Percentiles rank a stretch among this genome's conserved stretches.
These are phyloP conservation scores for Epinotia nisella DNA, from an alignment of 2,888 invertebrate genomes.

Conservation along the genomic window DNA sequence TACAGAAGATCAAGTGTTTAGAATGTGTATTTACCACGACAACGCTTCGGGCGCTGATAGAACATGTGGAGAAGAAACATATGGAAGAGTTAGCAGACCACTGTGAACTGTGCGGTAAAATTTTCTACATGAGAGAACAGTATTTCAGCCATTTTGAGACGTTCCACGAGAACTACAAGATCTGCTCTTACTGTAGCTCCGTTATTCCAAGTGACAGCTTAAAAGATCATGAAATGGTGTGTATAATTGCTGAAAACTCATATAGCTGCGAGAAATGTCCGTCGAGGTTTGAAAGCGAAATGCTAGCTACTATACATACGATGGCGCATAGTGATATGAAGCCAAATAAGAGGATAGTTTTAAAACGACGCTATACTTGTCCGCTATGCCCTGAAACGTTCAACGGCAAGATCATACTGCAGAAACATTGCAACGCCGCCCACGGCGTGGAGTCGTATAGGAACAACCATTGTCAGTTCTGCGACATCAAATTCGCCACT, in stretches of 20 bases:
- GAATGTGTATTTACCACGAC: conserved; percentile 12
- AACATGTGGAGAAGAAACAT: conserved; percentile 32
- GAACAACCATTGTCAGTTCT: conserved; percentile 39
- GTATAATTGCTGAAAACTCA: conserved; percentile 10
- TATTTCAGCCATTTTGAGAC: conserved; percentile 43
- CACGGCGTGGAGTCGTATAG: conserved; percentile 33
- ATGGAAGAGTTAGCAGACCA: conserved; percentile 31
- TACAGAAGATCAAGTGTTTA: conserved; percentile 15
- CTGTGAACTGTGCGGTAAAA: conserved; percentile 38
- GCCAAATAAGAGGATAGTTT: conserved; percentile 16
- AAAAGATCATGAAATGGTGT: conserved; percentile 18
- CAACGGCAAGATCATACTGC: conserved; percentile 36
- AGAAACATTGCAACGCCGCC: conserved; percentile 27
- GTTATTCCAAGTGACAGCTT: conserved; percentile 6
- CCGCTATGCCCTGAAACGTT: conserved; percentile 36
- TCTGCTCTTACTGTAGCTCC: conserved; percentile 25
- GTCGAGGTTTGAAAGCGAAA: conserved; percentile 25
- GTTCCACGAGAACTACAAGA: conserved; percentile 28
- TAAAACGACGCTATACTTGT: conserved; percentile 35
- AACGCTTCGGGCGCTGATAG: conserved; percentile 6
- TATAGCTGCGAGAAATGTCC: conserved; percentile 35
- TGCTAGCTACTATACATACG: conserved; percentile 18
- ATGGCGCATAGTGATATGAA: conserved; percentile 32
- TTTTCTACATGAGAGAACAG: conserved; percentile 37
- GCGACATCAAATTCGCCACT: conserved; percentile 24